Evolutionary conservation across 2,888 invertebrate species (phyloP).

Genomic region (Ormyrus pomaceus): DNA sequence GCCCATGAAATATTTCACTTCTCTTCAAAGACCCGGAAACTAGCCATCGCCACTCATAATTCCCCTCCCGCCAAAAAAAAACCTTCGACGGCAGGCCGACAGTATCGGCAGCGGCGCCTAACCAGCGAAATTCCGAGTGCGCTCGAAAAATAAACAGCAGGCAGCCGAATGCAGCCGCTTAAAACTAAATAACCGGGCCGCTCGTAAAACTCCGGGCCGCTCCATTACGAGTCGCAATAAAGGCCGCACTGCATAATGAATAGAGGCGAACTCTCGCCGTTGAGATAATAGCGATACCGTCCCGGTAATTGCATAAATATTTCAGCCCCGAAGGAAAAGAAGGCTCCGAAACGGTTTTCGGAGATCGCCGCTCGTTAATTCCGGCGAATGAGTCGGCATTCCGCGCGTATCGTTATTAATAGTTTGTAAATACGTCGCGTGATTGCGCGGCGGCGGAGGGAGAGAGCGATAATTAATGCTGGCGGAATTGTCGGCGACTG

Average conservation of each 20-base stretch:
- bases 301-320: conserved; percentile 42
- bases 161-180: conserved; percentile 22
- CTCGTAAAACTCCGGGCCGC: conserved; percentile 38
- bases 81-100: background rate
- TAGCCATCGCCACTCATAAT: background rate
- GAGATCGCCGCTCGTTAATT: conserved; percentile 26
- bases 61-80: background rate
- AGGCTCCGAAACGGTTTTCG: background rate
- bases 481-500: conserved; percentile 5
- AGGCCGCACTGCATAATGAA: conserved; percentile 43
- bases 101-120: background rate
- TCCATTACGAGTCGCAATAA: conserved; percentile 48
- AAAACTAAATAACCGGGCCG: conserved; percentile 36
- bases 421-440: conserved; percentile 52
- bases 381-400: background rate
- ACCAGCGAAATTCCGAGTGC: conserved; percentile 6
- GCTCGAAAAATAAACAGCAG: conserved; percentile 24
- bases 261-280: conserved; percentile 21
- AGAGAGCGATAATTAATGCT: conserved; percentile 28
- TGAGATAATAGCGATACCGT: conserved; percentile 14
- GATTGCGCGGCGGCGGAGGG: conserved; percentile 40
- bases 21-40: too few relatives aligned
- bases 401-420: conserved; percentile 50
- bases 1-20: too few relatives aligned
- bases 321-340: background rate